Evolutionary conservation across 1,140 invertebrate species (phyloP).

Genomic region (Caenorhabditis inopinata): DNA sequence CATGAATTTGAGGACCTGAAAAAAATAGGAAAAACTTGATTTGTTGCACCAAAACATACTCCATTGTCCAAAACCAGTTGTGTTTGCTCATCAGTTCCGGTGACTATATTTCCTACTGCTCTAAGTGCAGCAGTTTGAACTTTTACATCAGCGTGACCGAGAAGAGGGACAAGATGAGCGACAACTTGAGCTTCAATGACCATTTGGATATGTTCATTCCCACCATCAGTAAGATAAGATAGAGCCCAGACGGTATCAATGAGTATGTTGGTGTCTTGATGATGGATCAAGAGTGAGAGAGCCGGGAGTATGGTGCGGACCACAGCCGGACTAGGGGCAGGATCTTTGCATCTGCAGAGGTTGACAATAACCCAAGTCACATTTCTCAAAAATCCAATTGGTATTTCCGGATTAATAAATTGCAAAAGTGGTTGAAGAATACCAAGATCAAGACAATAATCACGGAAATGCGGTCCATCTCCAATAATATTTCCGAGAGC

Average conservation of each 20-base stretch:
- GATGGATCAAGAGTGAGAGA: slow-evolving; percentile 87
- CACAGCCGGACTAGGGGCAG: slow-evolving; percentile 70
- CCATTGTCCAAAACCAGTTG: slow-evolving; percentile 89
- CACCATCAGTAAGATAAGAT: slow-evolving; percentile 95
- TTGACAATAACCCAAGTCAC: slow-evolving; percentile 98
- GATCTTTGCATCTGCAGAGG: slow-evolving; percentile 92
- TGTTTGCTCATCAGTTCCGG: slow-evolving; percentile 96
- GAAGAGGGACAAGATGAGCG: slow-evolving; percentile 85
- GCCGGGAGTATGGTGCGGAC: slow-evolving; percentile 78
- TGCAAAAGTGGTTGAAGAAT: slow-evolving; percentile 83
- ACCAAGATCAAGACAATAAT: slow-evolving; percentile 86
- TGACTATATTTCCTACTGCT: slow-evolving; percentile 97
- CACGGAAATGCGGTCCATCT: slow-evolving; percentile 83
- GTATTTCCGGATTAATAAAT: slow-evolving; percentile 89
- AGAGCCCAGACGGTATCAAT: slow-evolving; percentile 99
- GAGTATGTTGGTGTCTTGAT: slow-evolving; percentile 92
- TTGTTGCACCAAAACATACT: no score
- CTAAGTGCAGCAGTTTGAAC: slow-evolving; percentile 91
- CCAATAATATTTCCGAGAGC: slow-evolving; percentile 96
- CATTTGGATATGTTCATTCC: slow-evolving; percentile 95
- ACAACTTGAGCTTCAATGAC: slow-evolving; percentile 82
- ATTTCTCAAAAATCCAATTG: slow-evolving; percentile 86
- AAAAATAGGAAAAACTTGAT: not conserved
- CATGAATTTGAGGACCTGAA: slow-evolving; percentile 79
- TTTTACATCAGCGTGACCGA: slow-evolving; percentile 94